Conservation (phyloP, 2,113 vertebrate species). For the Scomber colias region DNA sequence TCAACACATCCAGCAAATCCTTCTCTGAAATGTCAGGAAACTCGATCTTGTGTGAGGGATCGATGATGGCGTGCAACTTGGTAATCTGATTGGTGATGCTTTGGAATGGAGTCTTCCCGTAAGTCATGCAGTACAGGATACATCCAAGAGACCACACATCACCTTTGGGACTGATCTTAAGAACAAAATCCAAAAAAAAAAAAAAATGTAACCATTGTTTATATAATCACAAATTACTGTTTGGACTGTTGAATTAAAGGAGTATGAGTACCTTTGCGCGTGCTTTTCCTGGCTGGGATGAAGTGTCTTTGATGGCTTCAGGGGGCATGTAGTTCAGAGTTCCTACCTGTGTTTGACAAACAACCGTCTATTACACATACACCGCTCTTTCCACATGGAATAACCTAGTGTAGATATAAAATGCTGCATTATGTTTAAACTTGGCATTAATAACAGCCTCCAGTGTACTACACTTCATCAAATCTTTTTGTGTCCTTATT, state of each 20-base stretch:
- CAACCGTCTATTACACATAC: background rate
- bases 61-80: slow-evolving; percentile 95
- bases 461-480: too few relatives aligned
- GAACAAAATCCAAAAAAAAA: slow-evolving; percentile 10
- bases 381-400: background rate
- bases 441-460: too few relatives aligned
- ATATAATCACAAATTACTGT: background rate
- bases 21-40: slow-evolving; percentile 94
- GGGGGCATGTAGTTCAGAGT: slow-evolving; percentile 99
- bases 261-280: slow-evolving; percentile 89
- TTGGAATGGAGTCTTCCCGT: slow-evolving; percentile 96
- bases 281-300: slow-evolving; percentile 89
- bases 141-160: slow-evolving; percentile 98
- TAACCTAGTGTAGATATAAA: too few relatives aligned
- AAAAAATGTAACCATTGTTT: background rate
- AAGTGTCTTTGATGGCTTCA: slow-evolving; percentile 95
- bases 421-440: too few relatives aligned
- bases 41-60: slow-evolving; percentile 89
- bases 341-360: slow-evolving; percentile 87
- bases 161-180: slow-evolving; percentile 95
- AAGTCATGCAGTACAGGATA: slow-evolving; percentile 98
- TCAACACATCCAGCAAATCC: slow-evolving; percentile 94
- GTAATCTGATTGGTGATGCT: slow-evolving; percentile 94
- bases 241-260: background rate
- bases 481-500: too few relatives aligned